These are phyloP conservation scores for Sesia apiformis DNA, from an alignment of 2,888 invertebrate genomes.

Conservation along the genomic window DNA sequence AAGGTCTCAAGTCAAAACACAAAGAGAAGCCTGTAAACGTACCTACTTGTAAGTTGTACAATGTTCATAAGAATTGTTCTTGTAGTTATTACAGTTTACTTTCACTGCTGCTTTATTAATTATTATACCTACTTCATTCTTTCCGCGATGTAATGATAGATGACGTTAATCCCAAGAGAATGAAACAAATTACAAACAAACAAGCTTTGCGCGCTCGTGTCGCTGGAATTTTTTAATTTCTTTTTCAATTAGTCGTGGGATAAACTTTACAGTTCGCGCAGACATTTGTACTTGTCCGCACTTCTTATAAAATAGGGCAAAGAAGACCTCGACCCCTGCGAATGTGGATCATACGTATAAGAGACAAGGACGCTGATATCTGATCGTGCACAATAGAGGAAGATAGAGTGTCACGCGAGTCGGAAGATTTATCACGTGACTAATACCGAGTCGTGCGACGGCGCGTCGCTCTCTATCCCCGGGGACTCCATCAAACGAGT, in stretches of 20 bases:
- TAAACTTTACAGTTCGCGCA: constrained; percentile 24
- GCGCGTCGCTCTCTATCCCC: constrained; percentile 50
- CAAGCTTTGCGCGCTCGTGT: background rate
- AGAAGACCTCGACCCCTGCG: constrained; percentile 41
- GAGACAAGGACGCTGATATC: constrained; percentile 46
- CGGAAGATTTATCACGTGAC: constrained; percentile 72
- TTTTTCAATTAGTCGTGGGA: constrained; percentile 13
- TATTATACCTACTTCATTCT: too few species aligned
- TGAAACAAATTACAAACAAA: background rate
- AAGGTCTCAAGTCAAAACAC: too few species aligned
- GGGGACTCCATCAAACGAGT: constrained; percentile 72
- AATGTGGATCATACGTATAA: constrained; percentile 50
- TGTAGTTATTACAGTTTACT: too few species aligned
- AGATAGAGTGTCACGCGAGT: constrained; percentile 47
- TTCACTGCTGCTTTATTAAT: too few species aligned
- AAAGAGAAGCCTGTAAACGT: too few species aligned
- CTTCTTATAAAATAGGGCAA: constrained; percentile 46
- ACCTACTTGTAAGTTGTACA: too few species aligned
- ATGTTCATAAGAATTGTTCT: too few species aligned
- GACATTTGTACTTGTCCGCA: constrained; percentile 36
- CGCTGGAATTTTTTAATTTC: background rate
- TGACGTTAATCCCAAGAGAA: too few species aligned
- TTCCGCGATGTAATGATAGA: too few species aligned
- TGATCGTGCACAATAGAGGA: constrained; percentile 38
- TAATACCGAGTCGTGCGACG: constrained; percentile 66